Conservation (phyloP, 1,140 invertebrate genomes). For the Neotoxoptera formosana region DNA sequence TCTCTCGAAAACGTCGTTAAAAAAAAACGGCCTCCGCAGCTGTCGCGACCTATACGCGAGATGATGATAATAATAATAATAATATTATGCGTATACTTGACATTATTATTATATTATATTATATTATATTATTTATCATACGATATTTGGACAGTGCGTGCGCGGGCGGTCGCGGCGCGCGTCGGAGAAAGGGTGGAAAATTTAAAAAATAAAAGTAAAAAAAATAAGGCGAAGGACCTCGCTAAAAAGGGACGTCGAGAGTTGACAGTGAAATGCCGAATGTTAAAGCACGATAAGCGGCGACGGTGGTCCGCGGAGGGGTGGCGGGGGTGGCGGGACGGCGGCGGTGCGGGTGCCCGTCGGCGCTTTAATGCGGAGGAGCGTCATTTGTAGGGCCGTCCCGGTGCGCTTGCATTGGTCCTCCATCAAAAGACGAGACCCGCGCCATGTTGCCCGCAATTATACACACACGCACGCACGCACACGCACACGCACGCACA, state of each 20-base stretch:
- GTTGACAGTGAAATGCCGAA: slow-evolving; percentile 54
- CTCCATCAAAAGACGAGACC: slow-evolving; percentile 56
- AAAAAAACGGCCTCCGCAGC: too few relatives aligned
- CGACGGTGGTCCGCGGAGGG: background rate
- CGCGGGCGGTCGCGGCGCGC: background rate
- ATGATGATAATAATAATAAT: too few relatives aligned
- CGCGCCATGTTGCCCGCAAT: slow-evolving; percentile 58
- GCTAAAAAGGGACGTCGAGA: slow-evolving; percentile 51
- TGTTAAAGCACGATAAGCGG: slow-evolving; percentile 55
- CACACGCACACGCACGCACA: background rate
- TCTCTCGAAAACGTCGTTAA: too few relatives aligned
- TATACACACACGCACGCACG: slow-evolving; percentile 41
- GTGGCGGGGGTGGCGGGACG: background rate
- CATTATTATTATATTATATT: too few relatives aligned
- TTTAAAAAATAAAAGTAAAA: background rate
- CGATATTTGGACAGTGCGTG: background rate
- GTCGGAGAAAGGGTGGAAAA: background rate
- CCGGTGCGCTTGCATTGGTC: slow-evolving; percentile 57
- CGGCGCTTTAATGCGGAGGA: slow-evolving; percentile 56
- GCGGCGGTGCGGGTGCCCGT: slow-evolving; percentile 37
- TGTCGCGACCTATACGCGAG: too few relatives aligned
- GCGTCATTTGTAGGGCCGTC: slow-evolving; percentile 57
- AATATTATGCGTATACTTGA: too few relatives aligned
- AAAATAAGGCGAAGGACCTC: slow-evolving; percentile 11
- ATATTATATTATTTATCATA: too few relatives aligned